Percentiles rank a stretch among this genome's conserved stretches.
These are phyloP conservation scores for Fukomys damarensis DNA, from an alignment of 2,113 vertebrate species.

Conservation along the genomic window DNA sequence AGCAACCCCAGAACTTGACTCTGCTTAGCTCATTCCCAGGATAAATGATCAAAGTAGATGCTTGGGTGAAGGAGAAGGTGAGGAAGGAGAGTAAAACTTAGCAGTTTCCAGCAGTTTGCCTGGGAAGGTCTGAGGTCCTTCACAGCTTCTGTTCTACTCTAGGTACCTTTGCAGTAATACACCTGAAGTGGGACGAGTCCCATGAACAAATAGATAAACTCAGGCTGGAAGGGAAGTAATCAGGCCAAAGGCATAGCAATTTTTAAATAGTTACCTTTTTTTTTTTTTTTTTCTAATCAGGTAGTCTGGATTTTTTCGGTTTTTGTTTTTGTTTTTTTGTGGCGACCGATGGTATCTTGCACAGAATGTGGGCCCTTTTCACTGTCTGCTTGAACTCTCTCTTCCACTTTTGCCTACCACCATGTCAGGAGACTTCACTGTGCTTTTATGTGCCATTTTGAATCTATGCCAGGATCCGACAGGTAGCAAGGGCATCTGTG, in stretches of 20 bases:
- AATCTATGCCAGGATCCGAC: neutral
- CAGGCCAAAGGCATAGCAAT: fast-evolving
- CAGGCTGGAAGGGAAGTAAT: neutral
- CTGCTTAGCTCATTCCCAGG: neutral
- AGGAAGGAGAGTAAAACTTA: too few species aligned
- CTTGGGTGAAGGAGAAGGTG: neutral
- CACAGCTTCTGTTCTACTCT: neutral
- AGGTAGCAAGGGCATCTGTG: fast-evolving
- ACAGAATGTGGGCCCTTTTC: neutral
- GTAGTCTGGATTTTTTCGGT: neutral
- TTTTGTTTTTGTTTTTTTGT: too few species aligned
- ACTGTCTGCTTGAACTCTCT: neutral
- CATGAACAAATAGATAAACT: neutral
- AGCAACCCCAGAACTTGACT: neutral
- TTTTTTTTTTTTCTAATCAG: too few species aligned
- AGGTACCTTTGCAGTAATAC: neutral
- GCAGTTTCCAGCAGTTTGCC: neutral
- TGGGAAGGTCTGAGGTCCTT: neutral
- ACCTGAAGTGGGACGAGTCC: too few species aligned
- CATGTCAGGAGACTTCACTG: neutral
- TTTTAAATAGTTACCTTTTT: neutral
- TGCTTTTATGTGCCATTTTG: neutral
- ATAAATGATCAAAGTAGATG: neutral
- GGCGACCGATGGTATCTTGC: neutral
- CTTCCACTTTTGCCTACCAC: fast-evolving